A percentile compares a stretch with the other conserved stretches of the same genome.
Evolutionary conservation across 1,140 invertebrate genomes (phyloP).

Genomic region (Zaprionus tsacasi): DNA sequence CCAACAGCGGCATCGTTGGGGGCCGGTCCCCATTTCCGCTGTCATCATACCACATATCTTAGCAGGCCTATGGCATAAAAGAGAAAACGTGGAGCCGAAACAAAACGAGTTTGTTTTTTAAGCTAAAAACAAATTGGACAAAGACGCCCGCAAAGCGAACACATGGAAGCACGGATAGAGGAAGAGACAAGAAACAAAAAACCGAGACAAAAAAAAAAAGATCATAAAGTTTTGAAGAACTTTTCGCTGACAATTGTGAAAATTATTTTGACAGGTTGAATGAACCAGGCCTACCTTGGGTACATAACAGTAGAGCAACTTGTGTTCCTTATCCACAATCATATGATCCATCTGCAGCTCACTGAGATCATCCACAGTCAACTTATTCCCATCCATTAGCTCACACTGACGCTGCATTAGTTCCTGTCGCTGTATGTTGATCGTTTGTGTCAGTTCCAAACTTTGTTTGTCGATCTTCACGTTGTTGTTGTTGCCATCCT

Average conservation of each 20-base stretch:
- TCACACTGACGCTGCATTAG: conserved; percentile 88
- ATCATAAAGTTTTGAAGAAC: conserved; percentile 9
- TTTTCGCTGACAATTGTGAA: background rate
- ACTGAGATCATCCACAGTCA: conserved; percentile 84
- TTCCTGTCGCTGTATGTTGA: conserved; percentile 88
- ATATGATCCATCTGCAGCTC: conserved; percentile 89
- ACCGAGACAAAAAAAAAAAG: conserved; percentile 3
- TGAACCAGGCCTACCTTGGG: conserved; percentile 89
- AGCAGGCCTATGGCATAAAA: conserved; percentile 21
- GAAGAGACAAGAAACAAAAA: conserved; percentile 16
- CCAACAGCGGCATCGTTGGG: background rate
- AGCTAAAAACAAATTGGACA: conserved; percentile 30
- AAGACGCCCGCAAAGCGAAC: conserved; percentile 25
- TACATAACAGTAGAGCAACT: conserved; percentile 95
- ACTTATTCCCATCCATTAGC: conserved; percentile 80
- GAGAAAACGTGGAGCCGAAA: conserved; percentile 37
- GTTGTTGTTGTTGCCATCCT: conserved; percentile 82
- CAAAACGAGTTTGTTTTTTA: conserved; percentile 39
- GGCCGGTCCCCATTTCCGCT: conserved; percentile 23
- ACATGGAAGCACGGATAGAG: conserved; percentile 27
- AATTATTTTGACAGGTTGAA: background rate
- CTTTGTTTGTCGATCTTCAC: conserved; percentile 84
- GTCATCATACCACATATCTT: conserved; percentile 8
- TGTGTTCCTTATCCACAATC: conserved; percentile 91
- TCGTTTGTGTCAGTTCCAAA: conserved; percentile 86